Evolutionary conservation across 2,113 vertebrate genomes (phyloP).

Genomic region (Tauraco erythrolophus): DNA sequence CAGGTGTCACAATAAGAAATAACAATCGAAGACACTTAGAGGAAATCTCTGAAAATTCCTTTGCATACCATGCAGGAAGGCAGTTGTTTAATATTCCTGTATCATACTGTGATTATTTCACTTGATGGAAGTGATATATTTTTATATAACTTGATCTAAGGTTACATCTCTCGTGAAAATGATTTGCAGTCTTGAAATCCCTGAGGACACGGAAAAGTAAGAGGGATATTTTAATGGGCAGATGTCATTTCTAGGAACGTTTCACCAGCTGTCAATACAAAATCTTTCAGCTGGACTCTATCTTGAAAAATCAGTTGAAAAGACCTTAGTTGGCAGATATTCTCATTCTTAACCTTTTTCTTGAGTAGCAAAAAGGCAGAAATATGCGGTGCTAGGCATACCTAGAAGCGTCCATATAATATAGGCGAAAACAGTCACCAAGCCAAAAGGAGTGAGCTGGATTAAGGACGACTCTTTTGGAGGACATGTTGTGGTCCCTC

Average conservation of each 20-base stretch:
- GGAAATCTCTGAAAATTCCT: background rate
- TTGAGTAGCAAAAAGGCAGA: conserved; percentile 18
- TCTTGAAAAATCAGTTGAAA: background rate
- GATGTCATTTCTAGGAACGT: background rate
- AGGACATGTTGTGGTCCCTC: rapidly evolving
- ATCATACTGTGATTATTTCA: conserved; percentile 17
- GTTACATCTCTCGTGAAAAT: conserved; percentile 13
- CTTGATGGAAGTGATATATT: conserved; percentile 37
- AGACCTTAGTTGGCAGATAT: conserved; percentile 40
- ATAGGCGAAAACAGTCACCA: background rate
- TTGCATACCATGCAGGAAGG: background rate
- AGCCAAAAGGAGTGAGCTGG: rapidly evolving
- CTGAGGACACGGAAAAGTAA: background rate
- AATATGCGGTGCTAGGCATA: conserved; percentile 23
- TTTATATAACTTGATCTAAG: conserved; percentile 19
- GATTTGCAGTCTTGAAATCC: background rate
- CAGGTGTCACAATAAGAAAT: conserved; percentile 68
- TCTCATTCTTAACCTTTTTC: conserved; percentile 10
- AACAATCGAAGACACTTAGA: conserved; percentile 26
- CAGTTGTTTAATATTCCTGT: conserved; percentile 31
- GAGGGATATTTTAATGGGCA: background rate
- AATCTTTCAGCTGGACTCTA: conserved; percentile 6
- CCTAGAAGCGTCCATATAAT: rapidly evolving
- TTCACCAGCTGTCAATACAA: conserved; percentile 25
- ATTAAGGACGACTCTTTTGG: background rate